Evolutionary conservation across 2,113 vertebrate genomes (phyloP).

Genomic region (Eleginops maclovinus): DNA sequence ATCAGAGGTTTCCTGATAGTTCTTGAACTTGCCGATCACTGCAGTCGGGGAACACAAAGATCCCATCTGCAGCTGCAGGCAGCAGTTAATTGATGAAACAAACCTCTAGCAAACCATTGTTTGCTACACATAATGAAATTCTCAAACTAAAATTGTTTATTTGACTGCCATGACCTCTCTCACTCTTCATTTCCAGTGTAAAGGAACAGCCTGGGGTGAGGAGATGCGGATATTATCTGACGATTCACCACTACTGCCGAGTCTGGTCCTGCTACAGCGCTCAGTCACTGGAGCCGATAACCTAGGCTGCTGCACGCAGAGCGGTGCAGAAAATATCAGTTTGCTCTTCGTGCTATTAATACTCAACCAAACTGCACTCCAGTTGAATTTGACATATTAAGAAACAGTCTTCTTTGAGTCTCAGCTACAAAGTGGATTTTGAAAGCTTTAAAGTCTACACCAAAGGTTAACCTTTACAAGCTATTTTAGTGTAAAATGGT

Average conservation of each 20-base stretch:
- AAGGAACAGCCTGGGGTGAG: constrained; percentile 44
- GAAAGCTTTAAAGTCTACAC: constrained; percentile 4
- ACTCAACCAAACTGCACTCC: constrained; percentile 25
- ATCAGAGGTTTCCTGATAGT: constrained; percentile 36
- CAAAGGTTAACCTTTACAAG: constrained; percentile 22
- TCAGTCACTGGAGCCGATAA: constrained; percentile 39
- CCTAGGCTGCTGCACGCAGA: constrained; percentile 14
- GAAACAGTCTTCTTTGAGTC: constrained; percentile 2
- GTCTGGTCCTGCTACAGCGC: constrained; percentile 28
- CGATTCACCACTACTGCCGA: constrained; percentile 38
- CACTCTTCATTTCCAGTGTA: constrained; percentile 59
- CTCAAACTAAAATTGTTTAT: constrained; percentile 66
- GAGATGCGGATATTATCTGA: constrained; percentile 59
- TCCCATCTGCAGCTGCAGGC: constrained; percentile 47
- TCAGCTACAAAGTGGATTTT: constrained; percentile 25
- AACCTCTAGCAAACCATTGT: constrained; percentile 54
- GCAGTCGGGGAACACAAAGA: constrained; percentile 41
- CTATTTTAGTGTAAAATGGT: not conserved
- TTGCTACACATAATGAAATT: constrained; percentile 54
- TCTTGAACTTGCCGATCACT: constrained; percentile 39
- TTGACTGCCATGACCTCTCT: constrained; percentile 59
- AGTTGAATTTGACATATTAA: constrained; percentile 29
- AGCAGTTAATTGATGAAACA: constrained; percentile 53
- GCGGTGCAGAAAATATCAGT: constrained; percentile 55
- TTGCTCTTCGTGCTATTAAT: constrained; percentile 64